Conservation (phyloP, 2,113 vertebrate genomes). For the Kryptolebias marmoratus region DNA sequence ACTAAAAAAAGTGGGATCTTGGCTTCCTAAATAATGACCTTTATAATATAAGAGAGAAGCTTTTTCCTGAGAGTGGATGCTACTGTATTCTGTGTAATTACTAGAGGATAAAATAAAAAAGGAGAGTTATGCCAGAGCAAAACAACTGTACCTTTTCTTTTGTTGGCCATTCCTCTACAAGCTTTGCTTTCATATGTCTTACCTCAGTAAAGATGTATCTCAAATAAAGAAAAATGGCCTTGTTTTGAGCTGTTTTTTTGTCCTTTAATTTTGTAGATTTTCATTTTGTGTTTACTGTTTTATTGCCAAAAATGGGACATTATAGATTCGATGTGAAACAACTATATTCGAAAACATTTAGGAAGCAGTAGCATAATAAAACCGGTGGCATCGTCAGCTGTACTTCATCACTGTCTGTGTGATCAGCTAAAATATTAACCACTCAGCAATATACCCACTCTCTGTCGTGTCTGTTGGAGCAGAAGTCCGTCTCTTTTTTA, state of each 20-base stretch:
- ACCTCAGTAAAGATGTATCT: slow-evolving; percentile 20
- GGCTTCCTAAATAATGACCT: too few species aligned
- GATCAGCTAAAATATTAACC: slow-evolving; percentile 18
- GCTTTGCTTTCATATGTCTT: slow-evolving; percentile 10
- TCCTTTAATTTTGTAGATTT: slow-evolving; percentile 28
- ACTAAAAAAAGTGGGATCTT: background rate
- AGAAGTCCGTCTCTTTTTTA: slow-evolving; percentile 19
- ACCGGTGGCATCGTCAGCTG: slow-evolving; percentile 12
- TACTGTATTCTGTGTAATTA: background rate
- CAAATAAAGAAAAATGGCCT: slow-evolving; percentile 57
- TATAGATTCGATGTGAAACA: slow-evolving; percentile 12
- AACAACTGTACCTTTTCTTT: slow-evolving; percentile 14
- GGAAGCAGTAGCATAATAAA: slow-evolving; percentile 9
- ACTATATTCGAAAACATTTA: slow-evolving; percentile 20
- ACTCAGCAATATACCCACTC: slow-evolving; percentile 40
- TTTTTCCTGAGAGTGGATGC: background rate
- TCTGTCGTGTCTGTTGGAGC: slow-evolving; percentile 23
- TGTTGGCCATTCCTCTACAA: background rate
- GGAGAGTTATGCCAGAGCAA: background rate
- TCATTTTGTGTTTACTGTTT: slow-evolving; percentile 21
- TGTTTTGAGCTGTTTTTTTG: slow-evolving; percentile 34
- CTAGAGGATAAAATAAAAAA: background rate
- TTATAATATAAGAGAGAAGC: background rate
- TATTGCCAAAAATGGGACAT: slow-evolving; percentile 14
- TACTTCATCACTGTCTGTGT: slow-evolving; percentile 15